Base-by-base conservation (phyloP, 2,888 invertebrate species). In the Agrotis segetum region DNA sequence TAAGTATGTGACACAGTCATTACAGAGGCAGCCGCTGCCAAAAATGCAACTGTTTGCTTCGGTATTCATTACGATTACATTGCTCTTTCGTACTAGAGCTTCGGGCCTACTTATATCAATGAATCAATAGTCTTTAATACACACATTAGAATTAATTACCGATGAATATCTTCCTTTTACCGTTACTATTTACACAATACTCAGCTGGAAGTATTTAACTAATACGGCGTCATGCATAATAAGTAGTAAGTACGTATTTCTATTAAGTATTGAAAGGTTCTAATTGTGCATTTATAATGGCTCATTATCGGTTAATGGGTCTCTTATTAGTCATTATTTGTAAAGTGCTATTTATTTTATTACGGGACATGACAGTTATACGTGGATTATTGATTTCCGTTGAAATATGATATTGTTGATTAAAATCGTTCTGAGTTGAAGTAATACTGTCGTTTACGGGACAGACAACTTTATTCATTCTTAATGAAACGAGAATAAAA, bases 161-260 rank as follows among this genome's bases (percentile, higher is more conserved):
- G 5, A 67, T 64, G 58, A 46, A 56, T 46, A 58, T 70, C 66
- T 74, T 74, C 79, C 79, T 61, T 65, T 53, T 53, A 79, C 74
- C 74, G 83, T 82, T 79, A 74, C 67, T 72, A 58, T 75, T 58
- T 71, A 79, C 72, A 72, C 56, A 82, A 71, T 78, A 67, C 70
- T 56, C 74, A 58, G 58, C 40, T 68, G 19, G 50, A 65, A 65
- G 52, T 61, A 80, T 63, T 76, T 34, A 73, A 59, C 53, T 56
- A 65, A 68, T 71, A 68, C 59, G 17, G 16, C 78, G 82, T 73
- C 73, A 82, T 73, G 79, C 78, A 67, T 82, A 81, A 67, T 73
- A 82, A 80, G 44, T 49, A 71, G 50, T 44, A 59, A 59, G 72
- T 67, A n/a, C 14, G 53, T 67, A 74, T 50, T 68, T 40, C 69